Evolutionary conservation across 2,797 vertebrate genomes (phyloP).

Genomic region (Betta splendens): DNA sequence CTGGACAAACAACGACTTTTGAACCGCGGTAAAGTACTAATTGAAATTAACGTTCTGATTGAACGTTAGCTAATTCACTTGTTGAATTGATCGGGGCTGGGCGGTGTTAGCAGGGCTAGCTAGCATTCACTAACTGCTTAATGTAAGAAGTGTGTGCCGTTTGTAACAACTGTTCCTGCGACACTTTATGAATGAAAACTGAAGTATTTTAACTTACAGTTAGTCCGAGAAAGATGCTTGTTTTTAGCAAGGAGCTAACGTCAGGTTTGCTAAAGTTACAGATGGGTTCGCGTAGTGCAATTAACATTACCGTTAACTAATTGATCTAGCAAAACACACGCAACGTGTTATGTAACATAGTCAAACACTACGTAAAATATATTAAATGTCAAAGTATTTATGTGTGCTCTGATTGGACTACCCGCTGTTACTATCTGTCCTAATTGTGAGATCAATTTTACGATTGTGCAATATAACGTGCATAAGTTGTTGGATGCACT

Average conservation of each 20-base stretch:
- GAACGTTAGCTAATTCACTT: neutral
- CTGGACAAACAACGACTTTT: conserved; percentile 3
- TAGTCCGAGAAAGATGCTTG: conserved; percentile 45
- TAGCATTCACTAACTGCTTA: neutral
- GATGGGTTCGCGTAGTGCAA: conserved; percentile 13
- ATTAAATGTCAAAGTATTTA: too few relatives aligned
- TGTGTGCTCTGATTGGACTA: neutral
- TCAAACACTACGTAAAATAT: neutral
- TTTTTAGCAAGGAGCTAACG: conserved; percentile 66
- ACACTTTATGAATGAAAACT: neutral
- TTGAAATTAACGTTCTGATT: conserved; percentile 41
- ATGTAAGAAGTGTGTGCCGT: fast-evolving
- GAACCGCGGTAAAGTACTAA: conserved; percentile 24
- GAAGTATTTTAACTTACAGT: neutral
- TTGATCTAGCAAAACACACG: neutral
- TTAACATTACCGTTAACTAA: neutral
- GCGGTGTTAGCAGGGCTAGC: neutral
- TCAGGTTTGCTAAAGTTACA: conserved; percentile 32
- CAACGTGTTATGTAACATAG: neutral
- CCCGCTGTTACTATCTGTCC: neutral
- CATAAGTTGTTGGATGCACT: neutral
- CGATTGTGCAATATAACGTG: neutral
- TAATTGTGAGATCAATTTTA: neutral
- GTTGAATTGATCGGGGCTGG: neutral
- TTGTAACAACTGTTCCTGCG: neutral